Evolutionary conservation across 1,140 invertebrate species (phyloP).

Genomic region (Bombus pascuorum): DNA sequence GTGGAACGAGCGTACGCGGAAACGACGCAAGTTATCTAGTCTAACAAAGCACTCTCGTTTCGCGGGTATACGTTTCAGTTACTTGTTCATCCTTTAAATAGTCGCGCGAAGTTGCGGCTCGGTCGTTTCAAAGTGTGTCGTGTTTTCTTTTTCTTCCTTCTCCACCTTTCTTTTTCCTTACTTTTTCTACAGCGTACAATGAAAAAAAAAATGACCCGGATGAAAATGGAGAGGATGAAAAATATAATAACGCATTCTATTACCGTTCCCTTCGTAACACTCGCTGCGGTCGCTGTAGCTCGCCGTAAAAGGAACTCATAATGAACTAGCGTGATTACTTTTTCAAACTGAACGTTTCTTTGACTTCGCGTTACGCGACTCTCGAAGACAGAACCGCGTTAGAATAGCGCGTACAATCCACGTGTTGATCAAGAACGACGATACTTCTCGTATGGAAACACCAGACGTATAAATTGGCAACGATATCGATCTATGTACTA

Average conservation of each 20-base stretch:
- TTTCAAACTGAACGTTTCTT: background rate
- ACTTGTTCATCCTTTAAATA: conserved; percentile 17
- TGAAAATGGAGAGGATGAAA: background rate
- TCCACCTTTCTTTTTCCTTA: background rate
- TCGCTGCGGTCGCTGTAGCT: background rate
- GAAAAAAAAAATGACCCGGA: background rate
- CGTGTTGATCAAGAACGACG: background rate
- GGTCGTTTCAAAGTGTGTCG: conserved; percentile 12
- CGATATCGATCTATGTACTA: background rate
- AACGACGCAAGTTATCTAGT: conserved; percentile 3
- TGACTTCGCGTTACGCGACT: background rate
- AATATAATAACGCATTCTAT: conserved; percentile 19
- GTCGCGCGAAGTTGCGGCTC: background rate
- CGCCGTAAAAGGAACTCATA: background rate
- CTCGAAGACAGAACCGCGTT: background rate
- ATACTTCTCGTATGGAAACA: too few relatives aligned
- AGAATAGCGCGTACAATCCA: background rate
- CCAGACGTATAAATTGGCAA: too few relatives aligned
- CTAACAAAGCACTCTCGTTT: conserved; percentile 17
- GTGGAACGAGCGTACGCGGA: background rate
- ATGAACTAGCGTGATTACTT: background rate
- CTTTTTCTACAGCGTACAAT: background rate
- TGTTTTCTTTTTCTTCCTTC: background rate
- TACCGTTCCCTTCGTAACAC: background rate
- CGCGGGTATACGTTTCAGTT: conserved; percentile 1